A percentile compares a stretch with the other conserved stretches of the same genome.
phyloP scores from a whole-genome alignment of 1,140 invertebrate genomes.

The Thalassaphorura encarpata region DNA sequence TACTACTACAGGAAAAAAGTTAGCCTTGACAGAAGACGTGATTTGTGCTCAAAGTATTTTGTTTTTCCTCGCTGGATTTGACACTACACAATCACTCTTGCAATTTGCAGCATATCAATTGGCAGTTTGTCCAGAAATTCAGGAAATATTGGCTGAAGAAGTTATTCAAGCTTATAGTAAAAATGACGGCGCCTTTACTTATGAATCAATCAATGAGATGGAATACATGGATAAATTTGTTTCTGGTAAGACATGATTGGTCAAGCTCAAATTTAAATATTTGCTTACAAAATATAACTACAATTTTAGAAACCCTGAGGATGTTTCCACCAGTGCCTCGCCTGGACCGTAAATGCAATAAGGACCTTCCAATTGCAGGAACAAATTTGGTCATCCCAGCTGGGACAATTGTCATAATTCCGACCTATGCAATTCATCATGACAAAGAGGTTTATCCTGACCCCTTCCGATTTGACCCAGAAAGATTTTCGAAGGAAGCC shows the following conservation, averaged over 20 bases:
- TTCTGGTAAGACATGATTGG: slow-evolving; percentile 38
- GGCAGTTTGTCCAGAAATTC: slow-evolving; percentile 49
- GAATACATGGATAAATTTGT: slow-evolving; percentile 46
- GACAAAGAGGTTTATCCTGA: slow-evolving; percentile 43
- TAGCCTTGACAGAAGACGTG: slow-evolving; percentile 22
- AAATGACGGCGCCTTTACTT: slow-evolving; percentile 36
- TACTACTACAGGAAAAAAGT: neutral
- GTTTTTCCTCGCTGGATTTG: slow-evolving; percentile 61
- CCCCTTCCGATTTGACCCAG: slow-evolving; percentile 49
- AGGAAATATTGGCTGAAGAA: slow-evolving; percentile 50
- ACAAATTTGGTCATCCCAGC: slow-evolving; percentile 32
- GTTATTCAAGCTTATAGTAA: slow-evolving; percentile 44
- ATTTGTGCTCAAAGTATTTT: slow-evolving; percentile 51
- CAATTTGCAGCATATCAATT: slow-evolving; percentile 49
- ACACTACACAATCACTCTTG: slow-evolving; percentile 54
- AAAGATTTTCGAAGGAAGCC: slow-evolving; percentile 32
- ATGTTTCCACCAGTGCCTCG: slow-evolving; percentile 8
- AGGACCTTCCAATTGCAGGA: neutral
- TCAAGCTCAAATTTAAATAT: neutral
- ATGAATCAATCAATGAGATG: slow-evolving; percentile 41
- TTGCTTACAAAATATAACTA: neutral
- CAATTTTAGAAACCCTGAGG: slow-evolving; percentile 30
- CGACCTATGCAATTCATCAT: slow-evolving; percentile 24
- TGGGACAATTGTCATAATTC: slow-evolving; percentile 35
- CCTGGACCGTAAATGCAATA: neutral